Evolutionary conservation across 1,140 invertebrate genomes (phyloP).

Genomic region (Drosophila virilis): DNA sequence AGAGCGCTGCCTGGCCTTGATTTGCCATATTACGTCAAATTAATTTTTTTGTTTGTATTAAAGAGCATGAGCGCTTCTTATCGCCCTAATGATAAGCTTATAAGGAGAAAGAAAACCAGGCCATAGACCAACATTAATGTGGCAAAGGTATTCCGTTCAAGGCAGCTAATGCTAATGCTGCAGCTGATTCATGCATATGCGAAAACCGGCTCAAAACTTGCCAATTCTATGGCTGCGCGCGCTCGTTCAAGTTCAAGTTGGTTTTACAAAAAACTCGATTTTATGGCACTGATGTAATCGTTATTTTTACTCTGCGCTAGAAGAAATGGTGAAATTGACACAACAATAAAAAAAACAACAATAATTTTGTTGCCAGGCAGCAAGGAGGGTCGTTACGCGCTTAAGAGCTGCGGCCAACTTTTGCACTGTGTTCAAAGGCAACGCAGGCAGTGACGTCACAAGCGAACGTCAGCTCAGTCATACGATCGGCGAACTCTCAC

Average conservation of each 20-base stretch:
- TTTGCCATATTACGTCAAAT: slow-evolving; percentile 37
- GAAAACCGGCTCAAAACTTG: slow-evolving; percentile 32
- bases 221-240: slow-evolving; percentile 21
- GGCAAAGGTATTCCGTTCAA: slow-evolving; percentile 14
- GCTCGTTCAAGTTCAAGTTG: slow-evolving; percentile 42
- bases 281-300: slow-evolving; percentile 29
- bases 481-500: slow-evolving; percentile 24
- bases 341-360: slow-evolving; percentile 9
- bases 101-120: slow-evolving; percentile 7
- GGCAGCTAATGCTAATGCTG: slow-evolving; percentile 13
- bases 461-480: slow-evolving; percentile 19
- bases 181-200: slow-evolving; percentile 31
- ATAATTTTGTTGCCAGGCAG: slow-evolving; percentile 40
- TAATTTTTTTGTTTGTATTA: background rate
- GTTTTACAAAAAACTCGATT: slow-evolving; percentile 40
- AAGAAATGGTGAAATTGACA: slow-evolving; percentile 34
- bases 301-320: slow-evolving; percentile 12
- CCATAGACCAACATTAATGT: slow-evolving; percentile 23
- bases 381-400: slow-evolving; percentile 4
- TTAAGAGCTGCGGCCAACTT: slow-evolving; percentile 9
- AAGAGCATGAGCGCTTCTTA: slow-evolving; percentile 12
- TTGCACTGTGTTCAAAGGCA: slow-evolving; percentile 8
- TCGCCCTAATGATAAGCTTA: slow-evolving; percentile 25
- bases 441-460: slow-evolving; percentile 31
- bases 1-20: slow-evolving; percentile 32